phyloP scores from a whole-genome alignment of 2,797 vertebrate species.

The Semotilus atromaculatus region DNA sequence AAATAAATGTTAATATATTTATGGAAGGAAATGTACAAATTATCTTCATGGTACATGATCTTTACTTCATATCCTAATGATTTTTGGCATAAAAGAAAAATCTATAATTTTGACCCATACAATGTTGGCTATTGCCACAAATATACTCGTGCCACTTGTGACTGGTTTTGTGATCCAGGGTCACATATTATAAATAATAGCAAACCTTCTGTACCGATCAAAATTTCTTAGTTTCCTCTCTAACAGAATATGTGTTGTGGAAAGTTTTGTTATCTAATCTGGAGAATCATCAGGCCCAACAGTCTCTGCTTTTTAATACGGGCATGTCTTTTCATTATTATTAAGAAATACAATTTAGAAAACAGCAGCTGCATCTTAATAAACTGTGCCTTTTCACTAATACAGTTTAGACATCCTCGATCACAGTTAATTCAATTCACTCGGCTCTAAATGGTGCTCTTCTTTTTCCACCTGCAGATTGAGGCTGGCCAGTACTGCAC shows the following conservation, averaged over 20 bases:
- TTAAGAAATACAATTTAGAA: background rate
- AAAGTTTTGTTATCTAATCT: background rate
- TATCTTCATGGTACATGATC: too few species aligned
- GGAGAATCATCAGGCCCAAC: background rate
- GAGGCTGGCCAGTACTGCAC: slow-evolving; percentile 87
- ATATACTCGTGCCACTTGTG: too few species aligned
- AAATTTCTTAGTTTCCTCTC: background rate
- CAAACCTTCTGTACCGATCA: background rate
- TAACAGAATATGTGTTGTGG: background rate
- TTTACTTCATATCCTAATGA: too few species aligned
- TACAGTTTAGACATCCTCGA: background rate
- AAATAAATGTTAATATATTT: too few species aligned
- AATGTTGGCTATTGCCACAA: too few species aligned
- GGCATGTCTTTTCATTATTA: slow-evolving; percentile 26
- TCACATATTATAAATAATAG: background rate
- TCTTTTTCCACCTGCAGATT: slow-evolving; percentile 69
- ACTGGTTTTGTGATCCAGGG: too few species aligned
- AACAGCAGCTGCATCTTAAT: slow-evolving; percentile 11
- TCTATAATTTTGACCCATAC: too few species aligned
- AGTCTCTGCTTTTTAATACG: slow-evolving; percentile 1
- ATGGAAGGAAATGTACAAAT: too few species aligned
- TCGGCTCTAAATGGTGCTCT: background rate
- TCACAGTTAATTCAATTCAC: slow-evolving; percentile 11
- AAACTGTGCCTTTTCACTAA: slow-evolving; percentile 12
- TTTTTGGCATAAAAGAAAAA: too few species aligned